These are phyloP conservation scores for Sprattus sprattus DNA, from an alignment of 2,113 vertebrate genomes.

Conservation along the genomic window DNA sequence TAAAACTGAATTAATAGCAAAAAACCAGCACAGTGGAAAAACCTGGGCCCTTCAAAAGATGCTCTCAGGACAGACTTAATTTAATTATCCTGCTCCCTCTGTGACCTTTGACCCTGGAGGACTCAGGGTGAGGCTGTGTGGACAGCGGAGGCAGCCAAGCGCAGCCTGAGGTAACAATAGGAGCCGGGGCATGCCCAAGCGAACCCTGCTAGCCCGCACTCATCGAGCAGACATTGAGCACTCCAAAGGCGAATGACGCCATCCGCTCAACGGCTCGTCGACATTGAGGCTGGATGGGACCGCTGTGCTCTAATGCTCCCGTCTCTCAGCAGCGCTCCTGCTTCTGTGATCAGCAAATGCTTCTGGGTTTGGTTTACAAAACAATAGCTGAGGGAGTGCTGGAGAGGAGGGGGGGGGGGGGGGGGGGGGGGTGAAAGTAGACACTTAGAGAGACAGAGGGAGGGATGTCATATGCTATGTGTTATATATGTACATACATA, in stretches of 20 bases:
- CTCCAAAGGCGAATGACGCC: neutral
- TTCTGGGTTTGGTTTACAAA: neutral
- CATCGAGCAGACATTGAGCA: neutral
- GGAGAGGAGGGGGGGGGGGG: neutral
- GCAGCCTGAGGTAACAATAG: slow-evolving; percentile 35
- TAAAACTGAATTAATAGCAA: neutral
- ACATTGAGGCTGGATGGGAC: neutral
- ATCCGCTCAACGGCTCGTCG: neutral
- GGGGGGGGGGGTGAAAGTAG: no score
- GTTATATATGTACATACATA: neutral
- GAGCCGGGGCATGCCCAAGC: neutral
- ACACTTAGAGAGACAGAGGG: neutral
- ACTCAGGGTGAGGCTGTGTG: slow-evolving; percentile 48
- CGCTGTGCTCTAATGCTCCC: neutral
- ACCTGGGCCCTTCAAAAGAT: neutral
- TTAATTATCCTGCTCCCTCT: slow-evolving; percentile 52
- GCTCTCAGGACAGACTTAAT: slow-evolving; percentile 56
- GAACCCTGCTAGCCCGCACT: neutral
- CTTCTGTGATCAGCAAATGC: neutral
- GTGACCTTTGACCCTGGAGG: slow-evolving; percentile 53
- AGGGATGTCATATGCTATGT: neutral
- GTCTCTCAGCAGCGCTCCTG: neutral
- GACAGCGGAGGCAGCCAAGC: slow-evolving; percentile 45
- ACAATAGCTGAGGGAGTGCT: neutral
- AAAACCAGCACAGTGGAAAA: neutral